Evolutionary conservation across 2,888 invertebrate species (phyloP), one percentile per base, ranked within the genome.

Genomic region (Polylopha cassiicola): DNA sequence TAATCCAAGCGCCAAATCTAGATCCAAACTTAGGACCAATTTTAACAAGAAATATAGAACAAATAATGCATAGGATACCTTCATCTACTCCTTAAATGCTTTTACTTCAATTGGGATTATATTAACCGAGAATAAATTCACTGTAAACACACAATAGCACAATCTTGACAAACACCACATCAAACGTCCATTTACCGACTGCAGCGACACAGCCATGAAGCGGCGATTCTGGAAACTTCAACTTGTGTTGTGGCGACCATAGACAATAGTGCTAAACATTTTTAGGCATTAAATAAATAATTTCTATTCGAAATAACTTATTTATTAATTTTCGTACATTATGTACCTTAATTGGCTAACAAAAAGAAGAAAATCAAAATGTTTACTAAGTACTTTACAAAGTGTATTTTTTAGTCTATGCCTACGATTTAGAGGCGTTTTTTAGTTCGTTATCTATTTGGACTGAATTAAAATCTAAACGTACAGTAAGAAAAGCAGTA

Each of bases 131-230:
- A 73, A 65, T 72, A 73, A n/a, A 75, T 69, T 76, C 84, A 87
- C 88, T 87, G 88, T 89, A 89, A 88, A 89, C 88, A 89, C 88
- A 88, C 80, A 82, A 84, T 72, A 74, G 70, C 78, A 87, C 88
- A 87, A 87, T 81, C 87, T 88, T 88, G 87, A 88, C 88, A 88
- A 87, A 87, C 88, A 88, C 88, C 76, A 84, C 84, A 85, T 84
- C 87, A 84, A 85, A 87, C 87, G 87, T 87, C 88, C 88, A 88
- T 88, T 88, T 88, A 88, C 88, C 87, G 87, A 88, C 88, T 88
- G 75, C 80, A 87, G 87, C 86, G 87, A 73, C 76, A 75, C 63
- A 73, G 65, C 65, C 68, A 65, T 63, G 54, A 53, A 56, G 69
- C 73, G 81, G 71, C 47, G 23, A 55, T 53, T 77, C 65, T 69